Conservation (phyloP, 2,797 vertebrate species). For the Streptopelia turtur region DNA sequence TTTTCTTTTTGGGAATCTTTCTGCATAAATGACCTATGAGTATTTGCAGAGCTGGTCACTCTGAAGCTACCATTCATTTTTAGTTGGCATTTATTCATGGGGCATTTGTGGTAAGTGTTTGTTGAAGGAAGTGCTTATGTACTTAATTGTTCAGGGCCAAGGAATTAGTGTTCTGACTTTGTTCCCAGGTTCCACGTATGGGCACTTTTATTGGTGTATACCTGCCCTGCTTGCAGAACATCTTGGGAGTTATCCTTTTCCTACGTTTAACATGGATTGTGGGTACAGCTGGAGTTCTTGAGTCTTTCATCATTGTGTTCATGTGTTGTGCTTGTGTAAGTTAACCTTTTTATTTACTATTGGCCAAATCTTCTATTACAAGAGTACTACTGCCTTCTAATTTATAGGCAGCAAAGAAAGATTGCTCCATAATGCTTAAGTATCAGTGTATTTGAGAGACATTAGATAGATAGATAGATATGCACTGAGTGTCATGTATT, state of each 20-base stretch:
- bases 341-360: constrained; percentile 1
- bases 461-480: neutral
- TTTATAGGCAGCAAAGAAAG: neutral
- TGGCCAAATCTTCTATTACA: neutral
- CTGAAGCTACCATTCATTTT: neutral
- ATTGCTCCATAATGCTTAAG: neutral
- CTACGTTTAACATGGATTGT: constrained; percentile 97
- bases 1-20: neutral
- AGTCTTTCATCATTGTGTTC: constrained; percentile 90
- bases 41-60: neutral
- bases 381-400: neutral
- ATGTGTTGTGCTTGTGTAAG: constrained; percentile 95
- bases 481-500: fast-evolving
- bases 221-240: constrained; percentile 97
- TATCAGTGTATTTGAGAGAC: neutral
- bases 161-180: neutral
- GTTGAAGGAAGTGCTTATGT: neutral
- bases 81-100: neutral
- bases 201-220: constrained; percentile 98
- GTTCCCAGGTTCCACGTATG: constrained; percentile 89
- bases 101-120: neutral
- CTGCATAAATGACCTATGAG: neutral
- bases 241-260: constrained; percentile 96
- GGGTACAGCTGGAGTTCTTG: constrained; percentile 91
- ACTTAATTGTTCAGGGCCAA: neutral